Evolutionary conservation across 2,797 vertebrate genomes (phyloP).

Genomic region (Cossypha heuglini): DNA sequence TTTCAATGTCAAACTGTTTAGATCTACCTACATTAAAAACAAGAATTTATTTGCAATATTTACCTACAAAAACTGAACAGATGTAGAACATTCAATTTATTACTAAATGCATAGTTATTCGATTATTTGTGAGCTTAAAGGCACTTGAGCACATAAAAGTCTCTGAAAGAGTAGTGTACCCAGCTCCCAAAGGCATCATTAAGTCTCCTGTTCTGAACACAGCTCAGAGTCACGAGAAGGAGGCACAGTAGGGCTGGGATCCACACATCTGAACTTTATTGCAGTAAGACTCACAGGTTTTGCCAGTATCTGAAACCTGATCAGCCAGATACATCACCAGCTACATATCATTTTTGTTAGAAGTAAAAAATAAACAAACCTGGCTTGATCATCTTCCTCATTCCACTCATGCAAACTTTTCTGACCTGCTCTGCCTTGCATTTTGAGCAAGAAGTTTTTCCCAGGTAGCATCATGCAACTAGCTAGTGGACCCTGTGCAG

Average conservation of each 20-base stretch:
- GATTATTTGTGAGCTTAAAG: neutral
- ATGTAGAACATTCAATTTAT: neutral
- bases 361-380: neutral
- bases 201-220: neutral
- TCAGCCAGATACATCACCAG: neutral
- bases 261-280: neutral
- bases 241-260: neutral
- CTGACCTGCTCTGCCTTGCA: neutral
- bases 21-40: neutral
- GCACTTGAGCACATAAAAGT: accelerated
- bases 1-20: neutral
- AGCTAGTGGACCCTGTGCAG: neutral
- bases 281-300: neutral
- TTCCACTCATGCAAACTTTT: neutral
- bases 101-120: neutral
- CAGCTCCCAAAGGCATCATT: neutral
- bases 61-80: neutral
- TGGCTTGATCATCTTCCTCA: neutral
- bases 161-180: neutral
- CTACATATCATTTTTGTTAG: neutral
- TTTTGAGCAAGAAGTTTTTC: neutral
- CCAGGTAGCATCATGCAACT: neutral
- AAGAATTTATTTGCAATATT: neutral
- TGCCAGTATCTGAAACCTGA: neutral
- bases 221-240: neutral